Percentiles rank a stretch among this genome's conserved stretches.
Evolutionary conservation across 2,888 invertebrate genomes (phyloP).

Genomic region (Sinodicranocentrus sp.): DNA sequence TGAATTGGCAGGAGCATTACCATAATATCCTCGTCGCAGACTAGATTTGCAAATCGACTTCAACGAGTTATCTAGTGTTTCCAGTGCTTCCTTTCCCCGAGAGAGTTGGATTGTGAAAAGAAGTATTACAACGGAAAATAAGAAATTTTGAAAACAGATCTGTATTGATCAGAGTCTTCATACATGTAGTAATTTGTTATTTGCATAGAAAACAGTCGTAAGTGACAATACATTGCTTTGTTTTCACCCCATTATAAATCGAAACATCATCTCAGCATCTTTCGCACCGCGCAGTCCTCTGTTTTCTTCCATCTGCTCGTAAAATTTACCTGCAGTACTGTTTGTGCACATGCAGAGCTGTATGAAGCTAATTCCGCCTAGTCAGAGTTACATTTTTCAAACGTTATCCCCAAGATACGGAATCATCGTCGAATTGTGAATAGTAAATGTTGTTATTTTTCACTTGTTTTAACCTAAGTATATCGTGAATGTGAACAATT

Average conservation of each 20-base stretch:
- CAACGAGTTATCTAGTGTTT: neutral
- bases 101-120: neutral
- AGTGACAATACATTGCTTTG: constrained; percentile 62
- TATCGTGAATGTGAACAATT: constrained; percentile 56
- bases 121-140: too few relatives aligned
- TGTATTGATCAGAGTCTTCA: too few relatives aligned
- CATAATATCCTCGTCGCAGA: constrained; percentile 11
- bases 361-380: neutral
- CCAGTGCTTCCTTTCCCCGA: constrained; percentile 15
- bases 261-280: constrained; percentile 34
- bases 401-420: neutral
- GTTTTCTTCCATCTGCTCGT: neutral
- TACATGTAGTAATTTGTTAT: constrained; percentile 31
- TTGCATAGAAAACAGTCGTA: constrained; percentile 53
- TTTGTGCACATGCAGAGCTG: constrained; percentile 25
- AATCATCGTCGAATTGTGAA: constrained; percentile 32
- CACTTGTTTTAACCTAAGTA: constrained; percentile 20
- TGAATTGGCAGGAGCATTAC: constrained; percentile 44
- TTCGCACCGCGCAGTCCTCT: neutral
- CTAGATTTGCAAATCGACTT: constrained; percentile 33
- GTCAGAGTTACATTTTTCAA: neutral
- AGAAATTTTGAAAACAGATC: too few relatives aligned
- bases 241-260: constrained; percentile 42
- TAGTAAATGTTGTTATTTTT: constrained; percentile 34
- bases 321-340: neutral